Evolutionary conservation across 2,797 vertebrate species (phyloP).

Genomic region (Sebastes minor): DNA sequence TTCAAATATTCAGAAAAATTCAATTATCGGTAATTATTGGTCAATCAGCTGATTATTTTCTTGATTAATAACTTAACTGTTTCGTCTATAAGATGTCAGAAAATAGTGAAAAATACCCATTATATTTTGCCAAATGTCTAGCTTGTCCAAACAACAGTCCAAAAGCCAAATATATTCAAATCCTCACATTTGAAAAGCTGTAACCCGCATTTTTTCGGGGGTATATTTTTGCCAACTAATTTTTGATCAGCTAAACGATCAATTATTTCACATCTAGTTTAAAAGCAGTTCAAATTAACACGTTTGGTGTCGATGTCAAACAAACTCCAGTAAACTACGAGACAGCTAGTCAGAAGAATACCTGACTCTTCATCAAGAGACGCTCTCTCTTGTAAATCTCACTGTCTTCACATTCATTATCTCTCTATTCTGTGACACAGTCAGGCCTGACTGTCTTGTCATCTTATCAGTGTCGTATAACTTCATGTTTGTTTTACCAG

Average conservation of each 20-base stretch:
- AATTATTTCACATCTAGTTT: too few relatives aligned
- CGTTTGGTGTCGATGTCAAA: too few relatives aligned
- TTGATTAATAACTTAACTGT: neutral
- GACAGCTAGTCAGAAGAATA: neutral
- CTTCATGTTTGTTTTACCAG: slow-evolving; percentile 47
- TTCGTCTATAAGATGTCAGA: neutral
- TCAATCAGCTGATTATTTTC: neutral
- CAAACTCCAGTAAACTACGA: neutral
- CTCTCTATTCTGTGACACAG: neutral
- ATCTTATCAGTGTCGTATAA: slow-evolving; percentile 37
- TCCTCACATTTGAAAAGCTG: neutral
- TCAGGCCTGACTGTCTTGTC: neutral
- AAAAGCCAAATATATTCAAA: neutral
- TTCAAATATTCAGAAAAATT: too few relatives aligned
- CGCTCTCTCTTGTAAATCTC: neutral
- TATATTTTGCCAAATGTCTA: neutral
- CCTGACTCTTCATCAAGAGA: neutral
- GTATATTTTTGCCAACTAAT: neutral
- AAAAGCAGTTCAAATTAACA: too few relatives aligned
- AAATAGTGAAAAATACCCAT: neutral
- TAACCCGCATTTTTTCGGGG: too few relatives aligned
- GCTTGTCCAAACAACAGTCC: neutral
- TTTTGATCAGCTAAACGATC: neutral
- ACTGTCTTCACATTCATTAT: slow-evolving; percentile 13
- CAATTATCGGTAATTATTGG: neutral